These are phyloP conservation scores for Limnodromus scolopaceus DNA, from an alignment of 2,797 vertebrate species.

Conservation along the genomic window DNA sequence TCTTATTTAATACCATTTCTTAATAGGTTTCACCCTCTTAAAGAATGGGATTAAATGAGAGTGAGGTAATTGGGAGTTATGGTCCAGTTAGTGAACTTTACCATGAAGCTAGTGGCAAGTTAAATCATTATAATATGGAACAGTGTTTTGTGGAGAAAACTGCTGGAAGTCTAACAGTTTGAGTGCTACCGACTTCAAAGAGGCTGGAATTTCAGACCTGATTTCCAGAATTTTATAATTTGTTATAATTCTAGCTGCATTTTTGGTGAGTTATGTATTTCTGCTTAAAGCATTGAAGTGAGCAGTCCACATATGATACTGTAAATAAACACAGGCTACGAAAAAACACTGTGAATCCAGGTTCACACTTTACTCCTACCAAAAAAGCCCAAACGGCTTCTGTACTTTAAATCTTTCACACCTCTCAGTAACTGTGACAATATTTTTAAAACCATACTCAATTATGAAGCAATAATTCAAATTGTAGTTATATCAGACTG, in stretches of 20 bases:
- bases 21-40: background rate
- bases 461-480: background rate
- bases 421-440: background rate
- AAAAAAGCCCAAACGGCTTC: background rate
- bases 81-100: constrained; percentile 22
- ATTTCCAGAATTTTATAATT: constrained; percentile 49
- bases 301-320: background rate
- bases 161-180: constrained; percentile 30
- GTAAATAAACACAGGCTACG: background rate
- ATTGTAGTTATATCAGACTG: background rate
- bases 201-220: background rate
- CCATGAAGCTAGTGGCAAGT: constrained; percentile 1
- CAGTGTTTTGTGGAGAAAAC: background rate
- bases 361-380: background rate
- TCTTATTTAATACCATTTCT: background rate
- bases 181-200: constrained; percentile 35
- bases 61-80: constrained; percentile 21
- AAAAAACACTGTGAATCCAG: background rate
- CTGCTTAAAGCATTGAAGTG: background rate
- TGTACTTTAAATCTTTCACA: background rate
- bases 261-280: constrained; percentile 1
- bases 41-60: background rate
- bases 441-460: background rate
- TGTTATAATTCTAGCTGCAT: background rate
- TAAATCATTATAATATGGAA: constrained; percentile 29